Base-by-base conservation (phyloP, 2,797 vertebrate species). In the Ctenopoma kingsleyae region DNA sequence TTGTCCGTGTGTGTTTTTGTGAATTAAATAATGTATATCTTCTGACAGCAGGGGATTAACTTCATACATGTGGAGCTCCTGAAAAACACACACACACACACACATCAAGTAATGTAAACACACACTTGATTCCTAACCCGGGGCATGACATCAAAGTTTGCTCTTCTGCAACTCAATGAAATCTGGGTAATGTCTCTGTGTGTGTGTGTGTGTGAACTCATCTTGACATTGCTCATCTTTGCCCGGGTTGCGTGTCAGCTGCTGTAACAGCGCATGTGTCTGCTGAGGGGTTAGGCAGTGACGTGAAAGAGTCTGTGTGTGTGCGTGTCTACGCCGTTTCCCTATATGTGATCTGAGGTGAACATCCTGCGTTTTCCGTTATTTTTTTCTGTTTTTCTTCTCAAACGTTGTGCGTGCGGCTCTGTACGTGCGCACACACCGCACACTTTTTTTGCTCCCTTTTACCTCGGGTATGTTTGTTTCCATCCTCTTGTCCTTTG, bases 121-220 rank as follows among this genome's bases (percentile, higher is more conserved):
- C 38, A 46, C 56, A 66, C 74, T 48, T 43, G n/a, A 48, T 47
- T 47, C 8, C 16, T 17, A 49, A 71, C 60, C 57, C 9, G 1
- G 25, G 53, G 50, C 22, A 17, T 52, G 53, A 76, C 67, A 74
- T 81, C 68, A 87, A 87, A 88, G 83, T 89, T 87, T 77, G 20
- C 57, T 53, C 8, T 2, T 8, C n/a, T 1, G 20, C 44, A 52
- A 17, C 64, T 85, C 71, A 1, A 25, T 38, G 48, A 66, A 76
- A 63, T 40, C 40, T 53, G 41, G 15, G 19, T 20, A 63, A 61
- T 13, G 36, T 49, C 6, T 23, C 12, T 20, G 53, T 44, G 35
- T 73, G 64, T 66, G 50, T 47, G 54, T 71, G 64, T 66, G 54
- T 44, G 50, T 78, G 72, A 78, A 81, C 80, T 78, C 35, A 0